A percentile compares a stretch with the other conserved stretches of the same genome.
These are phyloP conservation scores for Patiria pectinifera DNA, from an alignment of 53 echinoderm and acorn worm genomes.

Conservation along the genomic window DNA sequence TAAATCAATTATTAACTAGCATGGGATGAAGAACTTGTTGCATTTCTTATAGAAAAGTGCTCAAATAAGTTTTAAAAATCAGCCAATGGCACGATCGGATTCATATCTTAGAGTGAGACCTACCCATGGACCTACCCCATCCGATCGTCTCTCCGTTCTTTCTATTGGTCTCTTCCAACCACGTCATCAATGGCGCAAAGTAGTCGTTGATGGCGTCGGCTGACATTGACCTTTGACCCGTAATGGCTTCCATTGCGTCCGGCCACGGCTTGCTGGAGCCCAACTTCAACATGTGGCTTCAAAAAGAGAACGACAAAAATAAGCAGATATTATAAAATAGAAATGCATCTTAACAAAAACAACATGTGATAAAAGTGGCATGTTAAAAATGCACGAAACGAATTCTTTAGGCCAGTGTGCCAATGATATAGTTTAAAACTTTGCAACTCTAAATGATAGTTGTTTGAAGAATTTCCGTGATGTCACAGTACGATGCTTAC, in stretches of 20 bases:
- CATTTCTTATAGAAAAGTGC: too few species aligned
- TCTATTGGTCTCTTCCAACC: constrained; percentile 74
- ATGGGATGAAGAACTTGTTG: too few species aligned
- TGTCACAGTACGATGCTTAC: constrained; percentile 33
- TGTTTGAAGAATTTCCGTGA: too few species aligned
- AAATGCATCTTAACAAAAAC: not conserved
- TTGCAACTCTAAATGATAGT: too few species aligned
- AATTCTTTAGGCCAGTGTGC: too few species aligned
- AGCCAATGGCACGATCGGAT: too few species aligned
- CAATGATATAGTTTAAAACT: too few species aligned
- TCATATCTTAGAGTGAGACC: too few species aligned
- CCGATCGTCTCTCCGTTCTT: constrained; percentile 58
- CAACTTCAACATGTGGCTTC: constrained; percentile 79
- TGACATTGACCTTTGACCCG: constrained; percentile 84
- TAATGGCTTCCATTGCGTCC: constrained; percentile 91
- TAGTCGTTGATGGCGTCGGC: constrained; percentile 88
- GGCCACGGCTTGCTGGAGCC: constrained; percentile 91
- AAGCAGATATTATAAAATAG: not conserved
- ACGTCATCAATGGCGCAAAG: constrained; percentile 77
- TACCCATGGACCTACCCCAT: constrained; percentile 29
- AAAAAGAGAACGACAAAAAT: not conserved
- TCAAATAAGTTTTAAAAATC: too few species aligned
- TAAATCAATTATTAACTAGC: too few species aligned
- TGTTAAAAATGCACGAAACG: too few species aligned
- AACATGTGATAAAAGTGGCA: not conserved